Evolutionary conservation across 2,797 vertebrate genomes (phyloP), one percentile per base, ranked within the genome.

Genomic region (Parotocinclus haroldoi): DNA sequence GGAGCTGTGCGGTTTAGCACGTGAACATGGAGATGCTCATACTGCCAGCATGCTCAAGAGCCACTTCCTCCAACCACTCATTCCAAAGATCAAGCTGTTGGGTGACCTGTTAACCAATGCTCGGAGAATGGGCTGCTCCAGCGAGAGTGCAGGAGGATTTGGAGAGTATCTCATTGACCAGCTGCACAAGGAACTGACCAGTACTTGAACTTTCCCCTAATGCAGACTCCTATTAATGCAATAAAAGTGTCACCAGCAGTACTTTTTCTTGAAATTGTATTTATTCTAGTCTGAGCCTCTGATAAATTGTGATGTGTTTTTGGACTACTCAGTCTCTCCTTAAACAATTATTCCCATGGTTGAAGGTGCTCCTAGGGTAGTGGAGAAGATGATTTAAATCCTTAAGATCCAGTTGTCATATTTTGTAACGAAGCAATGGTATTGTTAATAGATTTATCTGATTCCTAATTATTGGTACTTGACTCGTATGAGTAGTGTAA

Each of bases 111-210:
- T 88, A 81, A 89, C 78, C 50, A 87, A 85, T 42, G 87, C 87
- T 78, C 82, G 75, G 69, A 88, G 80, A 75, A 74, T 85, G 67
- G 85, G 82, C 78, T 86, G 82, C 58, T 82, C 77, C 60, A 69
- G 60, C 12, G 83, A 89, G 40, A 69, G 79, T 59, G 74, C 77
- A 37, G 80, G 72, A 8, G 78, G 85, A 72, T 84, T 89, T 10
- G 88, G 88, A 67, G 90, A 91, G 78, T 90, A 88, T 65, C 83
- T 92, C 18, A 84, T 90, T 66, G 84, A 89, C 40, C 84, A 83
- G 54, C 68, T 89, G 56, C 86, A 90, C 65, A 76, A 83, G 19
- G 85, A 89, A 65, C 78, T 89, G 58, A 83, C 68, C 5, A 63
- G 9, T 11, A 17, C 69, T 61, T 78, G 59, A 60, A 58, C 53